Percentiles rank a stretch among this genome's conserved stretches.
Evolutionary conservation across 2,888 invertebrate species (phyloP).

Genomic region (Eupithecia abbreviata): DNA sequence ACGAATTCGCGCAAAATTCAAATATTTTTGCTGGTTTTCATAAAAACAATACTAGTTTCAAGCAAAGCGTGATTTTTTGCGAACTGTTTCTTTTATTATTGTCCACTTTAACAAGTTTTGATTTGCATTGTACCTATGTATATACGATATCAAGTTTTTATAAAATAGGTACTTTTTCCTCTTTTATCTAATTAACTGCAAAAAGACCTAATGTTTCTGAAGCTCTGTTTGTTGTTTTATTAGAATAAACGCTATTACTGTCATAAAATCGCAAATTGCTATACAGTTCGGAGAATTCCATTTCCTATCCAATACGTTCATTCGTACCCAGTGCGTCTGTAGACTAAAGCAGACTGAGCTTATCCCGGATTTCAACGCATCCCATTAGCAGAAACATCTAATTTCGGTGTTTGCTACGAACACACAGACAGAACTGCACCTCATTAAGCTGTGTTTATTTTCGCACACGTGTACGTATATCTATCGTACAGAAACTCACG

Average conservation of each 20-base stretch:
- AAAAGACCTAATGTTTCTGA: too few species aligned
- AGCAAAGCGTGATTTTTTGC: too few species aligned
- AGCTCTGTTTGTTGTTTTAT: neutral
- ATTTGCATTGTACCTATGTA: too few species aligned
- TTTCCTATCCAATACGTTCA: neutral
- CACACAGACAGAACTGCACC: conserved; percentile 60
- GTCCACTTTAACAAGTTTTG: too few species aligned
- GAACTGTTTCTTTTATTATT: too few species aligned
- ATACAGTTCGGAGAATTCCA: neutral
- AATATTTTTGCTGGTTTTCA: too few species aligned
- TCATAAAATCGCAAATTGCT: neutral
- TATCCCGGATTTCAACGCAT: conserved; percentile 52
- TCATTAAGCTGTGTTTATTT: conserved; percentile 74
- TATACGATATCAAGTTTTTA: too few species aligned
- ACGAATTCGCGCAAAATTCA: too few species aligned
- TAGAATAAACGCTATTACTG: neutral
- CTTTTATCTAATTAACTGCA: too few species aligned
- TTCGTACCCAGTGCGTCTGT: conserved; percentile 3
- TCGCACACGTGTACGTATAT: conserved; percentile 42
- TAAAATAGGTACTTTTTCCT: too few species aligned
- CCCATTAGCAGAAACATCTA: conserved; percentile 65
- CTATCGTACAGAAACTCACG: conserved; percentile 66
- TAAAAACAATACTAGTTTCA: too few species aligned
- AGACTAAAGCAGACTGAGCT: conserved; percentile 20
- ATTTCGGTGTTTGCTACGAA: conserved; percentile 59